Percentiles rank a stretch among this genome's conserved stretches.
These are phyloP conservation scores for Callospermophilus lateralis DNA, from an alignment of 2,113 vertebrate species.

Conservation along the genomic window DNA sequence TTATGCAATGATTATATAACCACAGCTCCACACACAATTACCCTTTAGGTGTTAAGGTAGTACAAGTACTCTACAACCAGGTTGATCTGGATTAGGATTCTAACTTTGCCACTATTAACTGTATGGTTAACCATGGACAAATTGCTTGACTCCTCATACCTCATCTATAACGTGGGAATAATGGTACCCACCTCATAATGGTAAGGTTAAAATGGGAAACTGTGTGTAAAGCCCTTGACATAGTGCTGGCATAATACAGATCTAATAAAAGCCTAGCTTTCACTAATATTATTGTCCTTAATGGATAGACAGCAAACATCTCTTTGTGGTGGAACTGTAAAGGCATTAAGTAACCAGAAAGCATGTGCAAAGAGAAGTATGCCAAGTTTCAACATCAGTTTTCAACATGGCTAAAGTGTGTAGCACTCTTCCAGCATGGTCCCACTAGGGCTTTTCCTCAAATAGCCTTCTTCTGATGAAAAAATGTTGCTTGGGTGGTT, in stretches of 20 bases:
- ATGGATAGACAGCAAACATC: neutral
- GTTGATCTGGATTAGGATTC: neutral
- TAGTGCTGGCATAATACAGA: neutral
- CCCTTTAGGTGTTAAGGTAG: neutral
- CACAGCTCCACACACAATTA: neutral
- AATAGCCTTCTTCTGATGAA: neutral
- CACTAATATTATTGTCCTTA: neutral
- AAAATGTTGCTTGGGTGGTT: neutral
- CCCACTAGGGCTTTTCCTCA: neutral
- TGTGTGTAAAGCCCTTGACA: neutral
- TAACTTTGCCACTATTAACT: neutral
- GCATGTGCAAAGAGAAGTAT: neutral
- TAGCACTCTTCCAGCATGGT: neutral
- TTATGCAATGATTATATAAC: neutral
- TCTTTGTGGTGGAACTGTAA: neutral
- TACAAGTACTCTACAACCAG: neutral
- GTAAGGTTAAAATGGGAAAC: slow-evolving; percentile 33
- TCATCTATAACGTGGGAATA: neutral
- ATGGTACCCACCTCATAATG: neutral
- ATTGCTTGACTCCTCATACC: neutral
- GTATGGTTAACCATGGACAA: neutral
- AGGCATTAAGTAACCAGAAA: neutral
- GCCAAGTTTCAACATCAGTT: neutral
- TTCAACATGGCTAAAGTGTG: neutral
- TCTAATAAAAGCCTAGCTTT: neutral